These are phyloP conservation scores for Cathartes aura DNA, from an alignment of 2,113 vertebrate genomes.

Conservation along the genomic window DNA sequence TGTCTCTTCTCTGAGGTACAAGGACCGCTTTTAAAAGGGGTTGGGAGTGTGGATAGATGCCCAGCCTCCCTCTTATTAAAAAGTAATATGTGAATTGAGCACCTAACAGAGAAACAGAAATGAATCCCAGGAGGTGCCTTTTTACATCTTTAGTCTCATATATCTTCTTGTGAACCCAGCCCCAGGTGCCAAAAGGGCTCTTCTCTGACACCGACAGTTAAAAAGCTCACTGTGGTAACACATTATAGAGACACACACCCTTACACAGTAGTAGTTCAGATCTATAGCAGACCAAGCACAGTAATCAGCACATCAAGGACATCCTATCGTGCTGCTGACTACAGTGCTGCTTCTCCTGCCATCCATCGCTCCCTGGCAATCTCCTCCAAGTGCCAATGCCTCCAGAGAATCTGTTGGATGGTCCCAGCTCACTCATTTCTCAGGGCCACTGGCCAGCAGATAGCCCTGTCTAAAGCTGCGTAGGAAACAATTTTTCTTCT, in stretches of 20 bases:
- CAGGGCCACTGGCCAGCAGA: not conserved
- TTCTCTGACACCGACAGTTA: not conserved
- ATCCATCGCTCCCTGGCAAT: not conserved
- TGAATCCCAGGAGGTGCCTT: not conserved
- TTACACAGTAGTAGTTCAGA: not conserved
- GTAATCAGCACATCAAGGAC: not conserved
- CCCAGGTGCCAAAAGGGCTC: not conserved
- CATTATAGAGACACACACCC: not conserved
- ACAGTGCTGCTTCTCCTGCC: not conserved
- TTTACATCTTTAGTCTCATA: not conserved
- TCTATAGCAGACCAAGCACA: not conserved
- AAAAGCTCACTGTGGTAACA: not conserved
- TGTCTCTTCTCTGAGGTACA: not conserved
- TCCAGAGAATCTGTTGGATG: not conserved
- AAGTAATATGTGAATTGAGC: not conserved
- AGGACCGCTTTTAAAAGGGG: not conserved
- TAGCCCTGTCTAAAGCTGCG: not conserved
- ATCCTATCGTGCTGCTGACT: not conserved
- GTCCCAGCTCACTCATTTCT: not conserved
- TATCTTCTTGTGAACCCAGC: not conserved
- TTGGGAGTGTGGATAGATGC: not conserved
- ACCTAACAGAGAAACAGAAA: not conserved
- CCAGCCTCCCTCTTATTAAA: not conserved
- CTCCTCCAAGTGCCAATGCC: not conserved
- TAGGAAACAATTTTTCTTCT: not conserved